phyloP scores from a whole-genome alignment of 2,888 invertebrate genomes.

The Caenorhabditis sulstoni region DNA sequence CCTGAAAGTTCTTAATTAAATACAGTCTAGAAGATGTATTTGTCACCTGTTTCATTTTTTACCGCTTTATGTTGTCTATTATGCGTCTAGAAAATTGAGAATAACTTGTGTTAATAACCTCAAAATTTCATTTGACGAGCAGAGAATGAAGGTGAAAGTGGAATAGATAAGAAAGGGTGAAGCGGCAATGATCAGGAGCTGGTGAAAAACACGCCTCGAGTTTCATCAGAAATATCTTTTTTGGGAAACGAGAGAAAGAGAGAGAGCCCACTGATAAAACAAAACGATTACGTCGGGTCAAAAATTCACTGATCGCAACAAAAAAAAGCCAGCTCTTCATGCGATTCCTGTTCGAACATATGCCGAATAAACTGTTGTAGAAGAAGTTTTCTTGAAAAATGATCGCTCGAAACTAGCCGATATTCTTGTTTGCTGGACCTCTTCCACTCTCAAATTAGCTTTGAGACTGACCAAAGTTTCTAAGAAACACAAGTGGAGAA shows the following conservation, averaged over 20 bases:
- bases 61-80: too few relatives aligned
- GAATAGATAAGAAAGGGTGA: constrained; percentile 23
- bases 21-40: not conserved
- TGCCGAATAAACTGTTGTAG: too few relatives aligned
- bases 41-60: constrained; percentile 59
- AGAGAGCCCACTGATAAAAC: too few relatives aligned
- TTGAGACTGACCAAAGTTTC: constrained; percentile 7
- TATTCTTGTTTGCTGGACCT: too few relatives aligned
- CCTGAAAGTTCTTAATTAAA: constrained; percentile 25
- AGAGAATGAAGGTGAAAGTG: constrained; percentile 22
- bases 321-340: too few relatives aligned
- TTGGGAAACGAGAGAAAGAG: too few relatives aligned
- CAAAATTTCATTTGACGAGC: constrained; percentile 37
- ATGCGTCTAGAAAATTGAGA: constrained; percentile 1
- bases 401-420: too few relatives aligned
- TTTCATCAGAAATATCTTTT: constrained; percentile 40
- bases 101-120: constrained; percentile 11
- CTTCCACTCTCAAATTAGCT: too few relatives aligned
- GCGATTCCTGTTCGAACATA: too few relatives aligned
- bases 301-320: too few relatives aligned
- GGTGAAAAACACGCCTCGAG: constrained; percentile 39
- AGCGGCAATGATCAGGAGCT: constrained; percentile 8
- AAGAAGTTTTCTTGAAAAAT: too few relatives aligned
- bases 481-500: constrained; percentile 6
- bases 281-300: too few relatives aligned